Conservation (phyloP, 2,113 vertebrate genomes). For the Pituophis catenifer region DNA sequence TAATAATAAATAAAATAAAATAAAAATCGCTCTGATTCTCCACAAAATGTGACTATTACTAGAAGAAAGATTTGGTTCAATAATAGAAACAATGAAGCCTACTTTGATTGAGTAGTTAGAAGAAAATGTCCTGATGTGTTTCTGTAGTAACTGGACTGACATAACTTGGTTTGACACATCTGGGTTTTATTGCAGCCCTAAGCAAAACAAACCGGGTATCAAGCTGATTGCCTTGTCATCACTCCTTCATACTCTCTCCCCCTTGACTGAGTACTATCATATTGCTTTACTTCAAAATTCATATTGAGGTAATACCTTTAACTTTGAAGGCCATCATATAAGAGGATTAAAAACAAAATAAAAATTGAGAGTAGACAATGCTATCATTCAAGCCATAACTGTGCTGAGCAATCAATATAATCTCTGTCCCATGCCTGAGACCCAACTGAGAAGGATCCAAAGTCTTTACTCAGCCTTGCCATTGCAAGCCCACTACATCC, state of each 20-base stretch:
- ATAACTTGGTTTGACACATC: background rate
- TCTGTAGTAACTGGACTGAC: background rate
- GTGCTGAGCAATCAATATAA: background rate
- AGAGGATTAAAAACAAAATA: background rate
- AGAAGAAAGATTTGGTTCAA: background rate
- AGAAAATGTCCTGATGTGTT: background rate
- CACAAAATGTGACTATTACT: background rate
- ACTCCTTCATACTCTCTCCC: background rate
- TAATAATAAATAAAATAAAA: background rate
- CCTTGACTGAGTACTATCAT: background rate
- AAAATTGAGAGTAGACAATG: background rate
- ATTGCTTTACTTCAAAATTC: background rate
- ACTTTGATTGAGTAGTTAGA: background rate
- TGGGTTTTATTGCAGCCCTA: background rate
- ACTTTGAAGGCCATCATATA: background rate
- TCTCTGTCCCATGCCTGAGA: background rate
- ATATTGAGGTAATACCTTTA: background rate
- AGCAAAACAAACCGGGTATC: background rate
- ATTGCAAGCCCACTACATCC: background rate
- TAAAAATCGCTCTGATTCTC: background rate
- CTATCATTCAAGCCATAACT: background rate
- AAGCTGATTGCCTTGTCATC: background rate
- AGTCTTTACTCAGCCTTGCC: background rate
- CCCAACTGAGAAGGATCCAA: background rate
- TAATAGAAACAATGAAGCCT: background rate